Conservation (phyloP, 2,888 invertebrate genomes). For the Gymnosoma rotundatum region DNA sequence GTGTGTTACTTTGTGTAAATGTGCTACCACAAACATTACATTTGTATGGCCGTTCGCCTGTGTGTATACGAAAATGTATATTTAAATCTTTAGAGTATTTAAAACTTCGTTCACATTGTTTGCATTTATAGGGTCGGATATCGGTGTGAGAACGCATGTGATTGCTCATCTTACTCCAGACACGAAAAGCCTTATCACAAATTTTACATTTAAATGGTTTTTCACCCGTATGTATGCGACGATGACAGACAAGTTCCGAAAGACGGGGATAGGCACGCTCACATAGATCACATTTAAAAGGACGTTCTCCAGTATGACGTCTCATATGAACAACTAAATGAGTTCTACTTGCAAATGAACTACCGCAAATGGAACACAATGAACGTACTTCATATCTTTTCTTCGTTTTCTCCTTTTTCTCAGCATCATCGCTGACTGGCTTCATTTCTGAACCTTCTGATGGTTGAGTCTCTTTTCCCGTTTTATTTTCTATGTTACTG, state of each 20-base stretch:
- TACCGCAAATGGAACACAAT: conserved; percentile 59
- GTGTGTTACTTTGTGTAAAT: conserved; percentile 62
- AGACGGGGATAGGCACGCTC: conserved; percentile 55
- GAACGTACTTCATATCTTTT: conserved; percentile 74
- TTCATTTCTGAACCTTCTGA: background rate
- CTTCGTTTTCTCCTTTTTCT: conserved; percentile 79
- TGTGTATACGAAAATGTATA: conserved; percentile 64
- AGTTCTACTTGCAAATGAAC: conserved; percentile 60
- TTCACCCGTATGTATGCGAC: conserved; percentile 64
- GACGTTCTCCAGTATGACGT: conserved; percentile 60
- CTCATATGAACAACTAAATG: conserved; percentile 62
- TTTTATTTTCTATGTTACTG: conserved; percentile 1
- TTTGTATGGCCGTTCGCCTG: conserved; percentile 63
- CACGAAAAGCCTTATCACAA: conserved; percentile 63
- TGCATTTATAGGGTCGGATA: conserved; percentile 63
- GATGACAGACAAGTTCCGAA: conserved; percentile 59
- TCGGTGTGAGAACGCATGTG: conserved; percentile 68
- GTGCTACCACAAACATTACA: conserved; percentile 64
- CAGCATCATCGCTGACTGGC: background rate
- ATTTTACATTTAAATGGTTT: conserved; percentile 64
- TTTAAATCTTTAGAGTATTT: conserved; percentile 68
- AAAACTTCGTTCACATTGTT: conserved; percentile 63
- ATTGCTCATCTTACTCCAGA: conserved; percentile 56
- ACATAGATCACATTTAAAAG: conserved; percentile 65
- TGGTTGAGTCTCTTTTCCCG: background rate